Evolutionary conservation across 2,888 invertebrate genomes (phyloP).

Genomic region (Machimus rusticus): DNA sequence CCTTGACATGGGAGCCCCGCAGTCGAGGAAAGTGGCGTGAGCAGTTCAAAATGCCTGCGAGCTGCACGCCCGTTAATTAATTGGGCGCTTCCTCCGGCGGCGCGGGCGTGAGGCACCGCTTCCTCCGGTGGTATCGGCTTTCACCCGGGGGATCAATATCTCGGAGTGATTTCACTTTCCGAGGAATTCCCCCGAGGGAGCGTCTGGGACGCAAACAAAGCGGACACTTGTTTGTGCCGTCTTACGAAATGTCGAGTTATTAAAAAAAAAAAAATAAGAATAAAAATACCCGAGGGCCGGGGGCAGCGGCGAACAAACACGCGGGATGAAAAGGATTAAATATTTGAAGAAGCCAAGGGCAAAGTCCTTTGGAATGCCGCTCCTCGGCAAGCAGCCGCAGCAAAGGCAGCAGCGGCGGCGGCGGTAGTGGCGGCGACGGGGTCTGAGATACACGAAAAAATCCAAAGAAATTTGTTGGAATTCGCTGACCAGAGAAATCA

Average conservation of each 20-base stretch:
- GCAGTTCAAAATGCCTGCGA: background rate
- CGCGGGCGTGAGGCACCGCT: background rate
- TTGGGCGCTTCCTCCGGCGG: background rate
- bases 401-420: background rate
- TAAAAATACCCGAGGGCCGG: background rate
- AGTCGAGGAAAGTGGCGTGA: background rate
- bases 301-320: background rate
- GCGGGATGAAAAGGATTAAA: background rate
- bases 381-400: background rate
- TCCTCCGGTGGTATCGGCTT: background rate
- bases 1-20: background rate
- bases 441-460: background rate
- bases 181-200: background rate
- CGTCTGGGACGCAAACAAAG: background rate
- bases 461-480: conserved; percentile 30
- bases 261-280: background rate
- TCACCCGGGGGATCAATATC: conserved; percentile 21
- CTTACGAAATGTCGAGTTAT: background rate
- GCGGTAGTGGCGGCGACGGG: background rate
- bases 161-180: conserved; percentile 6
- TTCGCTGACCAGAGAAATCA: conserved; percentile 38
- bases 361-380: background rate
- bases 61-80: conserved; percentile 17
- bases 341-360: conserved; percentile 11
- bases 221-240: background rate